Evolutionary conservation across 2,797 vertebrate species (phyloP), one percentile per base, ranked within the genome.

Genomic region (Diplodus puntazzo): DNA sequence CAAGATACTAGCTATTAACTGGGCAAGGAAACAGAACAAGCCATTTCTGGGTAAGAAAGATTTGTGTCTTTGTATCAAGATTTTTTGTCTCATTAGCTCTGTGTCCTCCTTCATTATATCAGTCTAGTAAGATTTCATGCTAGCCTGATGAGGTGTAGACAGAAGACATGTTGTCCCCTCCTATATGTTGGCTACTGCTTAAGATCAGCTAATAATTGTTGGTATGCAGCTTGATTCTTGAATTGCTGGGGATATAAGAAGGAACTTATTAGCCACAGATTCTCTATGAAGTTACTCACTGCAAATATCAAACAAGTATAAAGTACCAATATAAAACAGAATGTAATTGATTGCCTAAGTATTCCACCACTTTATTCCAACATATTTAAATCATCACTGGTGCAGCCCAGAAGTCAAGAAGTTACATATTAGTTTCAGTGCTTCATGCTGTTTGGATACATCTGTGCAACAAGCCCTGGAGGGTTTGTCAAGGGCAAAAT

Each of bases 11-110:
- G 98, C 98, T 9, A 98, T 98, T 80, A 94, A 93, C 84, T 99
- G 98, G 98, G 98, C 98, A 17, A 96, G 98, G 54, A 97, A 97
- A 84, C 96, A 98, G 93, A 99, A 97, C 83, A 99, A 97, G 67
- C 98, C 98, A 1, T 99, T 98, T 79, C 90, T 99, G 90, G 98
- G 98, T 99, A 93, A 95, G 95, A 71, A 16, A 14, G 8, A 25
- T 23, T 62, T 3, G 0, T 17, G n/a, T n/a, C n/a, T n/a, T n/a
- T n/a, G n/a, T n/a, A n/a, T n/a, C n/a, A n/a, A 27, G 14, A 1
- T n/a, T 4, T 8, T 16, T 16, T 75, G 20, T 30, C 42, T 69
- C 11, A 17, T 27, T 12, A 10, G 3, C 14, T 63, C 20, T 62
- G 3, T 18, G 13, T 42, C 54, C 3, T 52, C 14, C 12, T 50